Evolutionary conservation across 2,888 invertebrate genomes (phyloP).

Genomic region (Thera britannica): DNA sequence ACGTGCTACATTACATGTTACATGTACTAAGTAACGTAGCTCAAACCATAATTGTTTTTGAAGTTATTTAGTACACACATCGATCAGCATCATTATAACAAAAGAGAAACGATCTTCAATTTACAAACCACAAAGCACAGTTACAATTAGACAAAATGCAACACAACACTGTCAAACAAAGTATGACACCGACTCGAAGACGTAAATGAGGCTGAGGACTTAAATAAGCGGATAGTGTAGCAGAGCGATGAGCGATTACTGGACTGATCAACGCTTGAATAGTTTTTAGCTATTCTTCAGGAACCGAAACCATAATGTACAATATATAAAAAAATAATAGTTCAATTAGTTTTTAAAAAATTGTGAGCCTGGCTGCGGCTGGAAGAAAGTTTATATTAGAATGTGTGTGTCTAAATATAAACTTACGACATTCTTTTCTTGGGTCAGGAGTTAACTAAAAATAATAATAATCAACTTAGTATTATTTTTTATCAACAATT

Average conservation of each 20-base stretch:
- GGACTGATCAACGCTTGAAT: not conserved
- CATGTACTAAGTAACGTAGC: too few relatives aligned
- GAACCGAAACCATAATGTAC: too few relatives aligned
- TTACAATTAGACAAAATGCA: slow-evolving; percentile 36
- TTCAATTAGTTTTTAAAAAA: too few relatives aligned
- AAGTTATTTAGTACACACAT: slow-evolving; percentile 7
- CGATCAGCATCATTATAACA: slow-evolving; percentile 20
- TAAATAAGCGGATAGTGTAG: slow-evolving; percentile 16
- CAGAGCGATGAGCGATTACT: slow-evolving; percentile 12
- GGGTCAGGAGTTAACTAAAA: too few relatives aligned
- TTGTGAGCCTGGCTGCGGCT: too few relatives aligned
- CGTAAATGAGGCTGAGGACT: slow-evolving; percentile 1
- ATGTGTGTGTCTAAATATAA: too few relatives aligned
- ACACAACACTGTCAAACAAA: slow-evolving; percentile 34
- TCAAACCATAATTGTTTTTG: not conserved
- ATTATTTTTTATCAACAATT: too few relatives aligned
- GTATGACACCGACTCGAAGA: slow-evolving; percentile 32
- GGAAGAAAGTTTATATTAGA: too few relatives aligned
- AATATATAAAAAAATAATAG: too few relatives aligned
- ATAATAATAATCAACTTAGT: too few relatives aligned
- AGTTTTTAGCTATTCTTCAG: not conserved
- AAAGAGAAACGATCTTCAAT: slow-evolving; percentile 28
- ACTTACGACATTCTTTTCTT: too few relatives aligned
- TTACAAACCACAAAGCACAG: slow-evolving; percentile 30
- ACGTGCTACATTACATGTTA: too few relatives aligned